A percentile compares a stretch with the other conserved stretches of the same genome.
Evolutionary conservation across 2,113 vertebrate species (phyloP).

Genomic region (Oncorhynchus nerka): DNA sequence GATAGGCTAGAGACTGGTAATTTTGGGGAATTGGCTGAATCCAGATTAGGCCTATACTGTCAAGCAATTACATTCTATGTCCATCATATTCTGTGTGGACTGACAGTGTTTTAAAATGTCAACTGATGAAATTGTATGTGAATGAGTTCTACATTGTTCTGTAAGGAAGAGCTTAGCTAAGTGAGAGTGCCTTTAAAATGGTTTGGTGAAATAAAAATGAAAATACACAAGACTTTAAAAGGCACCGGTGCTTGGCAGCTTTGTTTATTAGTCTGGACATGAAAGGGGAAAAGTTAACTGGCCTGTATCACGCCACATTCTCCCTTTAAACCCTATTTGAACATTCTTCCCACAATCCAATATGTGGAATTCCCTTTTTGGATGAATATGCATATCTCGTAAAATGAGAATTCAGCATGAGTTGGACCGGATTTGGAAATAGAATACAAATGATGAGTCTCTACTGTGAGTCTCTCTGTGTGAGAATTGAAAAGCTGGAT

Average conservation of each 20-base stretch:
- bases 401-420: constrained; percentile 26
- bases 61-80: too few species aligned
- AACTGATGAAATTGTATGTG: too few species aligned
- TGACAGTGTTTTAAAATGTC: too few species aligned
- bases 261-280: constrained; percentile 42
- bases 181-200: not conserved
- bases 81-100: too few species aligned
- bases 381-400: constrained; percentile 29
- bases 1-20: too few species aligned
- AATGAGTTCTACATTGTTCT: too few species aligned
- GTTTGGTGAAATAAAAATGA: constrained; percentile 11
- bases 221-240: constrained; percentile 22
- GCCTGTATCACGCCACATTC: constrained; percentile 25
- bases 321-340: constrained; percentile 38
- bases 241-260: constrained; percentile 27
- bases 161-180: constrained; percentile 1
- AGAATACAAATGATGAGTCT: constrained; percentile 1
- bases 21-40: too few species aligned
- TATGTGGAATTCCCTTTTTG: constrained; percentile 47
- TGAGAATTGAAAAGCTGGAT: constrained; percentile 4
- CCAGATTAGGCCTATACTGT: too few species aligned
- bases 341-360: constrained; percentile 38
- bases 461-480: not conserved
- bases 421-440: not conserved
- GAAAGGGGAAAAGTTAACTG: constrained; percentile 29